These are phyloP conservation scores for Drymonia ruficornis DNA, from an alignment of 2,888 invertebrate genomes.

Conservation along the genomic window DNA sequence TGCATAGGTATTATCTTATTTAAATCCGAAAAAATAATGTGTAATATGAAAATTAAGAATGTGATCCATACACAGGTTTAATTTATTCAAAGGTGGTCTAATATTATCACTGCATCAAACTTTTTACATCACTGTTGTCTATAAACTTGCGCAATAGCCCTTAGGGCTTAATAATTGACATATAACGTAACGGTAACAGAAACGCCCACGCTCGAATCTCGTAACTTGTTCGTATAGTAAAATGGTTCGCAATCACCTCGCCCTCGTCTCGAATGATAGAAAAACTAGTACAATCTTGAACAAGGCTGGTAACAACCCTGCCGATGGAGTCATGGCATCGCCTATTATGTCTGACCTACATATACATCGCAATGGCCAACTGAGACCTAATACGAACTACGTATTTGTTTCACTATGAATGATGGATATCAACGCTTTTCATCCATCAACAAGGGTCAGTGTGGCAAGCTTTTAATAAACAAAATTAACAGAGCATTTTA, in stretches of 20 bases:
- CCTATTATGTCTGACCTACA: constrained; percentile 73
- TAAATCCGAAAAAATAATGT: too few species aligned
- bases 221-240: constrained; percentile 34
- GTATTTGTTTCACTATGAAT: constrained; percentile 13
- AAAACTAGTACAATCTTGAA: constrained; percentile 78
- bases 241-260: constrained; percentile 64
- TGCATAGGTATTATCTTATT: too few species aligned
- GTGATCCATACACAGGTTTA: too few species aligned
- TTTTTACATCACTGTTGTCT: not conserved
- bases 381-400: constrained; percentile 38
- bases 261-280: constrained; percentile 64
- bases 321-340: constrained; percentile 62
- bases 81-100: not conserved
- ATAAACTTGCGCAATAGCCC: not conserved
- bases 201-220: constrained; percentile 35
- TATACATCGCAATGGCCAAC: constrained; percentile 52
- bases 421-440: constrained; percentile 8
- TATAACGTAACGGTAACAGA: constrained; percentile 17
- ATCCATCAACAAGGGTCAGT: not conserved
- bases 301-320: constrained; percentile 68
- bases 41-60: too few species aligned
- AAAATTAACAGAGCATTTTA: not conserved
- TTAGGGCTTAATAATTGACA: not conserved
- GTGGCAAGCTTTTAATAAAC: constrained; percentile 1
- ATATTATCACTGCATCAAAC: not conserved